Evolutionary conservation across 1,140 invertebrate species (phyloP).

Genomic region (Acromyrmex heyeri): DNA sequence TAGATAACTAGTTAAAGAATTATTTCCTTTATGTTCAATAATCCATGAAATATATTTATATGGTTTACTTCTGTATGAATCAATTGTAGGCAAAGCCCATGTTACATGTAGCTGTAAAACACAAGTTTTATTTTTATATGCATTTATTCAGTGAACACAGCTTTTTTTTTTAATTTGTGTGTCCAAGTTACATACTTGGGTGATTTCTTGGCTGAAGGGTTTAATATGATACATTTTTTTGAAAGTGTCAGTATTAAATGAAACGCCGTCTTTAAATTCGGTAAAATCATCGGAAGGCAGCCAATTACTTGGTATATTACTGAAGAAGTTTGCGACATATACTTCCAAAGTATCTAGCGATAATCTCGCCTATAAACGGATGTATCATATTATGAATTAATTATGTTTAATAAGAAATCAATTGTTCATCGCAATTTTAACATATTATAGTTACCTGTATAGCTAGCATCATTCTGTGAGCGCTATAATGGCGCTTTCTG

Average conservation of each 20-base stretch:
- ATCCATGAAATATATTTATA: slow-evolving; percentile 93
- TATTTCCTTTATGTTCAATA: slow-evolving; percentile 95
- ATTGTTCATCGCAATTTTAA: not conserved
- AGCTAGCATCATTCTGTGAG: slow-evolving; percentile 95
- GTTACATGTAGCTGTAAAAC: slow-evolving; percentile 89
- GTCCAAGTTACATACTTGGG: too few relatives aligned
- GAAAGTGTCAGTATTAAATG: too few relatives aligned
- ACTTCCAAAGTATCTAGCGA: slow-evolving; percentile 88
- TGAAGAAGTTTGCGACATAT: too few relatives aligned
- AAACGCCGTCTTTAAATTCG: too few relatives aligned
- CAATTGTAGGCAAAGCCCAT: slow-evolving; percentile 93
- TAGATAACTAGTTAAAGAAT: slow-evolving; percentile 94
- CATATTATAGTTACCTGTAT: slow-evolving; percentile 88
- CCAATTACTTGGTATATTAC: slow-evolving; percentile 68
- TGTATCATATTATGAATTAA: not conserved
- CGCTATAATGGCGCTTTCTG: slow-evolving; percentile 93
- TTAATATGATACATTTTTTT: too few relatives aligned
- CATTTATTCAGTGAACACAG: not conserved
- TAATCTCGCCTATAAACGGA: slow-evolving; percentile 88
- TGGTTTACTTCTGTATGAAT: slow-evolving; percentile 92
- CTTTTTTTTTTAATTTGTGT: too few relatives aligned
- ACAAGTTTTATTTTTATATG: not conserved
- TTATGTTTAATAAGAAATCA: too few relatives aligned
- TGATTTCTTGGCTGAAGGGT: too few relatives aligned
- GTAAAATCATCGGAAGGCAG: too few relatives aligned